phyloP scores from a whole-genome alignment of 1,140 invertebrate genomes.

The Nilaparvata lugens region DNA sequence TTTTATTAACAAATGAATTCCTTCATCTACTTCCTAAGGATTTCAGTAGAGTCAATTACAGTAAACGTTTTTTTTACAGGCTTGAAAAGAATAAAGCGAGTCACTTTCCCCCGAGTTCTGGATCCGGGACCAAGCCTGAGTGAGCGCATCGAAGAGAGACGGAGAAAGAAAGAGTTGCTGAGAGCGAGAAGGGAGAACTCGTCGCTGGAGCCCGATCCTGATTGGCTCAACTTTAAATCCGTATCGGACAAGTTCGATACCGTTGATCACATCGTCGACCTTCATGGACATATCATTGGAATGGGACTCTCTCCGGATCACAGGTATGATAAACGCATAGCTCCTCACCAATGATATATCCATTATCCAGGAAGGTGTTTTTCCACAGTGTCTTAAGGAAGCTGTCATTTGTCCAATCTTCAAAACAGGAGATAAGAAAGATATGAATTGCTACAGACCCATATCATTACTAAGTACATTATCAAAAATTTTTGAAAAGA shows the following conservation, averaged over 20 bases:
- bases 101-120: slow-evolving; percentile 58
- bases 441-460: too few relatives aligned
- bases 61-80: slow-evolving; percentile 36
- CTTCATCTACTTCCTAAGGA: too few relatives aligned
- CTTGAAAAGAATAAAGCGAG: slow-evolving; percentile 67
- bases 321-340: slow-evolving; percentile 47
- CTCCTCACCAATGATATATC: not conserved
- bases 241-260: slow-evolving; percentile 65
- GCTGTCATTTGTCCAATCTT: too few relatives aligned
- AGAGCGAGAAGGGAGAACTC: slow-evolving; percentile 13
- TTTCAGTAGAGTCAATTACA: too few relatives aligned
- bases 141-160: slow-evolving; percentile 42
- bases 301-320: slow-evolving; percentile 83
- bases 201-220: slow-evolving; percentile 39
- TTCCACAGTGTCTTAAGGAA: too few relatives aligned
- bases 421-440: too few relatives aligned
- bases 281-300: slow-evolving; percentile 83
- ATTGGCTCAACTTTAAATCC: slow-evolving; percentile 58
- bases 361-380: not conserved
- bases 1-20: too few relatives aligned
- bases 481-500: too few relatives aligned
- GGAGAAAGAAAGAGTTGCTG: slow-evolving; percentile 12
- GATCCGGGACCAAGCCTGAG: slow-evolving; percentile 57
- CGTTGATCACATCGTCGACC: slow-evolving; percentile 74
- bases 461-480: too few relatives aligned